Conservation (phyloP, 2,888 invertebrate species). For the Prosapia bicincta region DNA sequence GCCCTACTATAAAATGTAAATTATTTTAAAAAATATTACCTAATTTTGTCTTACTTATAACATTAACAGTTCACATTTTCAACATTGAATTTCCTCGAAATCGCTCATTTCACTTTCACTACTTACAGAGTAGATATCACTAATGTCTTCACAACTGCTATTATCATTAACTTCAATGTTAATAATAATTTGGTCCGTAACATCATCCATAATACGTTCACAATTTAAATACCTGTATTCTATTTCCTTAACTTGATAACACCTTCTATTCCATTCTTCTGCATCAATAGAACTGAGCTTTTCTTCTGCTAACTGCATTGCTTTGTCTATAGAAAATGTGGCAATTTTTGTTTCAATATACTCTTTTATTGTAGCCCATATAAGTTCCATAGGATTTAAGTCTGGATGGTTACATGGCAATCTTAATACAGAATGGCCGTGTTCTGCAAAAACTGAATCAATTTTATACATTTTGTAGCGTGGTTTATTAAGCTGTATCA, state of each 20-base stretch:
- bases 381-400: constrained; percentile 2
- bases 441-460: background rate
- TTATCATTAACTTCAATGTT: no score
- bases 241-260: background rate
- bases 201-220: no score
- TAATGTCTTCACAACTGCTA: no score
- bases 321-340: background rate
- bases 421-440: background rate
- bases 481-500: background rate
- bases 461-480: background rate
- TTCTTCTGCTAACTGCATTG: background rate
- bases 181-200: no score
- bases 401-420: background rate
- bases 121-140: no score
- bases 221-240: background rate
- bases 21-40: no score
- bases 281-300: background rate
- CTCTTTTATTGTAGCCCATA: background rate
- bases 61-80: no score
- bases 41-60: no score
- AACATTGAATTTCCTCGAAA: no score
- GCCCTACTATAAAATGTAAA: no score
- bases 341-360: background rate
- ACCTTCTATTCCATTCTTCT: background rate
- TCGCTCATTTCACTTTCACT: no score